A percentile compares a stretch with the other conserved stretches of the same genome.
These are phyloP conservation scores for Heliconius charithonia DNA, from an alignment of 2,888 invertebrate genomes.

Conservation along the genomic window DNA sequence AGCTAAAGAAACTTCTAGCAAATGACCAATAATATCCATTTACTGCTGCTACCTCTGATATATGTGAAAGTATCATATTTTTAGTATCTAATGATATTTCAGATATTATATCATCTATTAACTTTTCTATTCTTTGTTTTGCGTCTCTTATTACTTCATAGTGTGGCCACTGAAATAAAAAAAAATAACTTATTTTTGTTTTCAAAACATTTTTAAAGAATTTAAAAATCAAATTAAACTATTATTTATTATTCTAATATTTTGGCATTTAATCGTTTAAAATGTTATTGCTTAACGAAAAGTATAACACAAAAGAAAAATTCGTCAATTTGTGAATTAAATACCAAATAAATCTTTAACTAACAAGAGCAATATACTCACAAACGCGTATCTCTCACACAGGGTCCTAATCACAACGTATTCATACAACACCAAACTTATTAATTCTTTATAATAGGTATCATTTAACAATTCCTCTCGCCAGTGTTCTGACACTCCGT, in stretches of 20 bases:
- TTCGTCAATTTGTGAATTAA: too few relatives aligned
- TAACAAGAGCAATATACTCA: constrained; percentile 55
- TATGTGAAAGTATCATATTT: constrained; percentile 26
- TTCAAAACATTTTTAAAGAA: too few relatives aligned
- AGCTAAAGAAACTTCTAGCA: constrained; percentile 49
- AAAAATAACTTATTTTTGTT: too few relatives aligned
- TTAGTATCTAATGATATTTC: constrained; percentile 43
- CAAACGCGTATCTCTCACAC: constrained; percentile 64
- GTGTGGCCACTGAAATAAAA: constrained; percentile 59
- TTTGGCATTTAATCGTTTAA: too few relatives aligned
- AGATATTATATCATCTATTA: constrained; percentile 52
- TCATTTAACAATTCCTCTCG: constrained; percentile 46
- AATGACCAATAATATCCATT: constrained; percentile 63
- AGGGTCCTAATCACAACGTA: constrained; percentile 57
- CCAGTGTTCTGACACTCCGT: constrained; percentile 26
- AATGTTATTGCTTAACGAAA: too few relatives aligned
- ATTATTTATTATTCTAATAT: too few relatives aligned
- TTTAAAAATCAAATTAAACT: too few relatives aligned
- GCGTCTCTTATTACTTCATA: constrained; percentile 56
- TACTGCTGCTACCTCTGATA: constrained; percentile 47
- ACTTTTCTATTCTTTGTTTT: constrained; percentile 50
- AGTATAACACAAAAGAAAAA: too few relatives aligned
- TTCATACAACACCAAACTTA: constrained; percentile 55
- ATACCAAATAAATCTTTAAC: background rate
- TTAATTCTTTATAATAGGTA: constrained; percentile 50